These are phyloP conservation scores for Ceratoteleas bidentatus DNA, from an alignment of 1,140 invertebrate genomes.

Conservation along the genomic window DNA sequence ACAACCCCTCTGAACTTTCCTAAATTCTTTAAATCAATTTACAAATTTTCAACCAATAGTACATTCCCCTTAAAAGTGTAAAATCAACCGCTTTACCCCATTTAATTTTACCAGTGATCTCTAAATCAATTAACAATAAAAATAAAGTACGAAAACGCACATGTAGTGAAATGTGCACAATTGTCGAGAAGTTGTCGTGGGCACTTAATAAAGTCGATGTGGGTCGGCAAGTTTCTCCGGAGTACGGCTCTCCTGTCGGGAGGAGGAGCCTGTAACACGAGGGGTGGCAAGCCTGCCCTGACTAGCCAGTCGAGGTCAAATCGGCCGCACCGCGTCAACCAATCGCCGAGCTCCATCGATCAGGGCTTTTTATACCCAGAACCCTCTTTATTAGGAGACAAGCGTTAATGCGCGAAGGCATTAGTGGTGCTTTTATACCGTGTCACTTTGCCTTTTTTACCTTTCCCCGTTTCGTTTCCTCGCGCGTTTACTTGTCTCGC, in stretches of 20 bases:
- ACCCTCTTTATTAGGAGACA: slow-evolving; percentile 75
- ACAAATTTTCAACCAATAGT: too few species aligned
- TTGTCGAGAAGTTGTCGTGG: slow-evolving; percentile 26
- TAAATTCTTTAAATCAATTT: too few species aligned
- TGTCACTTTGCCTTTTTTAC: slow-evolving; percentile 73
- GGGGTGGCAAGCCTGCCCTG: slow-evolving; percentile 58
- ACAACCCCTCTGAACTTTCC: too few species aligned
- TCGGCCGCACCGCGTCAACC: slow-evolving; percentile 59
- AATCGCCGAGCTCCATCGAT: slow-evolving; percentile 77
- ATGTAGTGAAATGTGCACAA: slow-evolving; percentile 35
- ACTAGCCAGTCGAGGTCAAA: slow-evolving; percentile 55
- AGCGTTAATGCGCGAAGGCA: slow-evolving; percentile 80
- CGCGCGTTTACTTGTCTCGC: slow-evolving; percentile 50
- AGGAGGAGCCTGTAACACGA: slow-evolving; percentile 67
- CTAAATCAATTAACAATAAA: too few species aligned
- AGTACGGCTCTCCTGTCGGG: too few species aligned
- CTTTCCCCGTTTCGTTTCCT: slow-evolving; percentile 54
- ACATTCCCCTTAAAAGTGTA: too few species aligned
- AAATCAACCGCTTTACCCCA: too few species aligned
- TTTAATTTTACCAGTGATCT: too few species aligned
- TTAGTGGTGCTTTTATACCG: slow-evolving; percentile 78
- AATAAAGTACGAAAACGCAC: too few species aligned
- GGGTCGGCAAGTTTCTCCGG: slow-evolving; percentile 52
- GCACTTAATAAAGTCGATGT: slow-evolving; percentile 29
- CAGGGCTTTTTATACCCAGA: slow-evolving; percentile 72